A percentile compares a stretch with the other conserved stretches of the same genome.
Evolutionary conservation across 2,888 invertebrate species (phyloP).

Genomic region (Trissolcus brochymenae): DNA sequence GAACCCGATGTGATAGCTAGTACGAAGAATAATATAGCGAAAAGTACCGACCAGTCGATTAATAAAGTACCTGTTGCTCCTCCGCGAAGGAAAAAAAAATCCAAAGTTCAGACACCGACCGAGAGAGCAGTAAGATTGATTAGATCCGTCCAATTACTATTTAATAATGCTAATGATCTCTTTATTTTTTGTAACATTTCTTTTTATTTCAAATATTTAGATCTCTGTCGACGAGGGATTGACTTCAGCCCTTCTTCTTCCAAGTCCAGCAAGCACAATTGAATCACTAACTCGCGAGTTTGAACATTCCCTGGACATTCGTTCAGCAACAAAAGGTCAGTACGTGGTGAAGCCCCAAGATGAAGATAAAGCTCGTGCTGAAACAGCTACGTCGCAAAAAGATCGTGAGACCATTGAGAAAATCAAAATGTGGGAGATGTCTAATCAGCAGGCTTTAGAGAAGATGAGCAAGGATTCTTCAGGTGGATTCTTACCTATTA

Average conservation of each 20-base stretch:
- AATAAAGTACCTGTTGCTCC: constrained; percentile 82
- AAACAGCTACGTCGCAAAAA: constrained; percentile 79
- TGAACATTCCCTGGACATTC: constrained; percentile 86
- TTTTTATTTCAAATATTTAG: constrained; percentile 66
- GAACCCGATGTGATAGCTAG: constrained; percentile 96
- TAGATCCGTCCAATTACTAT: background rate
- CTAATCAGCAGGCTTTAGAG: constrained; percentile 74
- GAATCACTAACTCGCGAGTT: constrained; percentile 88
- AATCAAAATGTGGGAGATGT: constrained; percentile 77
- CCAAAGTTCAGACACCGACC: constrained; percentile 75
- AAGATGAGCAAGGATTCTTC: constrained; percentile 71
- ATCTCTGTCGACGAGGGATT: constrained; percentile 73
- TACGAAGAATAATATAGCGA: constrained; percentile 81
- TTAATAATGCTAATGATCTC: background rate
- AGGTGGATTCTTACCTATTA: constrained; percentile 68
- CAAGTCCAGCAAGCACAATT: constrained; percentile 87
- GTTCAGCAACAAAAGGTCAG: constrained; percentile 81
- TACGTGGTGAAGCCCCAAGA: constrained; percentile 83
- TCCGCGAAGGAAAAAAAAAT: constrained; percentile 87
- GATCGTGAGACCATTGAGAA: constrained; percentile 80
- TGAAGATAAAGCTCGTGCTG: constrained; percentile 82
- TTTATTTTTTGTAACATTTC: constrained; percentile 4
- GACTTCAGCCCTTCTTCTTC: constrained; percentile 79
- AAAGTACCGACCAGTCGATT: constrained; percentile 63
- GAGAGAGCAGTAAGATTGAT: constrained; percentile 71